Evolutionary conservation across 2,113 vertebrate species (phyloP), one percentile per base, ranked within the genome.

Genomic region (Python bivittatus): DNA sequence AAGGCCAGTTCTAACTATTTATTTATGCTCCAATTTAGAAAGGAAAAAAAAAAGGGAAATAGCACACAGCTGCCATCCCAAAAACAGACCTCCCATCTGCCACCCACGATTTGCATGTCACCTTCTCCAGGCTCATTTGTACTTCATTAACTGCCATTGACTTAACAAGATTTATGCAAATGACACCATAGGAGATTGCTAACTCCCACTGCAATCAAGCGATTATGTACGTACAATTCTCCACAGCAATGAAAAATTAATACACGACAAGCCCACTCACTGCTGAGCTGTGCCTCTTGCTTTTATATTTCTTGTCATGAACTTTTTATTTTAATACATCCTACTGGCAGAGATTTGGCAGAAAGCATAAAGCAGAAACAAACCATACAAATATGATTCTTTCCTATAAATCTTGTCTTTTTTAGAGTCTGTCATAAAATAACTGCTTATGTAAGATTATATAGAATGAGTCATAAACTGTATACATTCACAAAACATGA

Each of bases 131-230:
- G 97, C 98, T 98, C 98, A 98, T 98, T 98, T 98, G 98, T 98
- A 98, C 98, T 98, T 98, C 98, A 98, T 98, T 98, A 98, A 98
- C 98, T 97, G 98, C 98, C 98, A 98, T 98, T 98, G 98, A 98
- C 98, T 98, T 98, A 98, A 98, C 98, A 98, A 98, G 98, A 98
- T 98, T 98, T 98, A 98, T 98, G 98, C 98, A 98, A 98, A 98
- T 98, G 97, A 97, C 97, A 98, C 98, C 97, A 96, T 93, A 97
- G 98, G 98, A 97, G 97, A 97, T 96, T 96, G 87, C 97, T 95
- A 97, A 96, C 98, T 98, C 98, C 98, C 97, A 98, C 98, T 97
- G 98, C 98, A 98, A 98, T 98, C 98, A 98, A 98, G 98, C 97
- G 97, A 98, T 98, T 98, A 98, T 98, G 98, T 98, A 98, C 97